Evolutionary conservation across 2,797 vertebrate species (phyloP).

Genomic region (Mormyrops attenuatus): DNA sequence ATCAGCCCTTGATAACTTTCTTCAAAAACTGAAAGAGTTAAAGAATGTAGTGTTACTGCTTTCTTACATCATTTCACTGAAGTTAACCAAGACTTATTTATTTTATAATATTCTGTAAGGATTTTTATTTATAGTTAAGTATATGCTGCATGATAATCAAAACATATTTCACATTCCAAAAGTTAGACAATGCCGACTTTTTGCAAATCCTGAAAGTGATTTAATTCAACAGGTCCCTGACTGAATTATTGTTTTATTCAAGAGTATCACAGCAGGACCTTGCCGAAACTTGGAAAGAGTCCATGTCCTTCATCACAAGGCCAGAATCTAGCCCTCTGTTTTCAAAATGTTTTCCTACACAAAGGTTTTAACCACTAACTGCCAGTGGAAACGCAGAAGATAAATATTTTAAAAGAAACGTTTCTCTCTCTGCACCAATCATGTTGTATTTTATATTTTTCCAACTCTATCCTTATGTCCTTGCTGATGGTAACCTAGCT

Average conservation of each 20-base stretch:
- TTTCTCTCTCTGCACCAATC: neutral
- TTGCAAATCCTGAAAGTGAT: neutral
- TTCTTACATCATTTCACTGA: neutral
- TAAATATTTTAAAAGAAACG: neutral
- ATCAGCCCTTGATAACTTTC: slow-evolving; percentile 8
- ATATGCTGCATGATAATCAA: neutral
- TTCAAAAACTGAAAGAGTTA: slow-evolving; percentile 10
- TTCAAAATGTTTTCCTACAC: neutral
- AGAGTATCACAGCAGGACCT: slow-evolving; percentile 6
- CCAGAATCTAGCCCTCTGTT: neutral
- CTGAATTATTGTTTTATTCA: slow-evolving; percentile 15
- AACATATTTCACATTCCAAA: neutral
- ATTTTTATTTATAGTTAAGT: neutral
- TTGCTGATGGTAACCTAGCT: neutral
- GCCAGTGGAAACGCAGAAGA: neutral
- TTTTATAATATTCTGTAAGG: neutral
- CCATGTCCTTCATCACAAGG: slow-evolving; percentile 9
- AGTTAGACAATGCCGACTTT: neutral
- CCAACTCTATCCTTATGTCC: neutral
- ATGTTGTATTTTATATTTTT: neutral
- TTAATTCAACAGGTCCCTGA: slow-evolving; percentile 4
- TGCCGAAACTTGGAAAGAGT: neutral
- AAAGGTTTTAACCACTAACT: slow-evolving; percentile 6
- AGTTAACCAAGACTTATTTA: neutral
- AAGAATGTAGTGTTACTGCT: neutral